A percentile compares a stretch with the other conserved stretches of the same genome.
Conservation (phyloP, 2,888 invertebrate species). For the Leucozona laternaria region DNA sequence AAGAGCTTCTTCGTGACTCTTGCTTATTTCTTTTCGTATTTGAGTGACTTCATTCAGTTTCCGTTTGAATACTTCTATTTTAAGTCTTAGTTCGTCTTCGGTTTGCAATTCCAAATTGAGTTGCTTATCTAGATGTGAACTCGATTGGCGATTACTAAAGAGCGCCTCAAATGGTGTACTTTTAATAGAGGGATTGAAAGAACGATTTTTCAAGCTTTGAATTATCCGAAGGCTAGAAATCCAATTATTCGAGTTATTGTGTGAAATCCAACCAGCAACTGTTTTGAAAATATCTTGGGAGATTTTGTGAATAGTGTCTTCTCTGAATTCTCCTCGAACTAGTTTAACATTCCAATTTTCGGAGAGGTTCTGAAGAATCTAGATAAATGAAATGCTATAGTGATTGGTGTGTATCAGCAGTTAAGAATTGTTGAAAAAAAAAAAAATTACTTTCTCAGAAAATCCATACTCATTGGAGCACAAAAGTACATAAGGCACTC, state of each 20-base stretch:
- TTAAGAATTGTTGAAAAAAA: background rate
- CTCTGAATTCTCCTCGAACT: background rate
- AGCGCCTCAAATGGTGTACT: constrained; percentile 34
- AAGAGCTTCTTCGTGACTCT: background rate
- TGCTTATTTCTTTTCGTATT: constrained; percentile 2
- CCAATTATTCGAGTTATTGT: constrained; percentile 23
- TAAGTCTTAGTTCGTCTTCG: background rate
- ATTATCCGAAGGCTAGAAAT: constrained; percentile 17
- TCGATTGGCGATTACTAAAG: constrained; percentile 1
- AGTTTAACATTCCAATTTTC: constrained; percentile 22
- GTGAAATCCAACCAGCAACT: constrained; percentile 22
- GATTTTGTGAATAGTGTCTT: background rate
- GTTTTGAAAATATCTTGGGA: constrained; percentile 18
- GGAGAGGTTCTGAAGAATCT: constrained; percentile 24
- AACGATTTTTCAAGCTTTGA: constrained; percentile 33
- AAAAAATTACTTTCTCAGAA: constrained; percentile 29
- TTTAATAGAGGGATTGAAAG: background rate
- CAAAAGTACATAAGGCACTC: constrained; percentile 5
- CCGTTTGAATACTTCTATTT: constrained; percentile 4
- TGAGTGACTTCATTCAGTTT: constrained; percentile 38
- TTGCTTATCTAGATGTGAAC: background rate
- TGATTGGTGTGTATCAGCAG: no score
- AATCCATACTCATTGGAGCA: constrained; percentile 2
- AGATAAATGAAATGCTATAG: background rate
- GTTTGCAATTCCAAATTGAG: background rate